phyloP scores from a whole-genome alignment of 2,797 vertebrate genomes.

The Cirrhinus molitorella region DNA sequence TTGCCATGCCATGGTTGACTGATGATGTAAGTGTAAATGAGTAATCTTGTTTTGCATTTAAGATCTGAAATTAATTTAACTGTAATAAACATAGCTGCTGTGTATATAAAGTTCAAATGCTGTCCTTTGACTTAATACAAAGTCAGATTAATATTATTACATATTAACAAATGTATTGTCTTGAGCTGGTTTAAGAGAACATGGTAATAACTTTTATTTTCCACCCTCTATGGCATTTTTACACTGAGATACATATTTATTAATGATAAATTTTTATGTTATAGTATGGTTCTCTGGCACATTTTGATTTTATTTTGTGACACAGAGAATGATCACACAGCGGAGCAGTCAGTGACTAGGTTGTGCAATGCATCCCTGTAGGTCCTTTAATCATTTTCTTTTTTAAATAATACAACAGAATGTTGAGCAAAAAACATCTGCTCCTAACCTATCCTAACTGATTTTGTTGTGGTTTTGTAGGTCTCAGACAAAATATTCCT shows the following conservation, averaged over 20 bases:
- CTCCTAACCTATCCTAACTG: too few relatives aligned
- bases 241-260: background rate
- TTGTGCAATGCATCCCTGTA: background rate
- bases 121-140: too few relatives aligned
- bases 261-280: too few relatives aligned
- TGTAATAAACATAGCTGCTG: too few relatives aligned
- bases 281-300: background rate
- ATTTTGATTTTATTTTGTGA: background rate
- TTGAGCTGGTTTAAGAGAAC: background rate
- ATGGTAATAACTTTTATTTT: background rate
- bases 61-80: too few relatives aligned
- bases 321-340: background rate
- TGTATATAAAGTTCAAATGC: too few relatives aligned
- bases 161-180: too few relatives aligned
- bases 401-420: too few relatives aligned
- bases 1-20: background rate
- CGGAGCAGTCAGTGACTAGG: background rate
- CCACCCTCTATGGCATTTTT: background rate
- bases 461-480: background rate
- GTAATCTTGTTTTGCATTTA: too few relatives aligned
- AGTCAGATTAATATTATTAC: too few relatives aligned
- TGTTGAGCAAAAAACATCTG: too few relatives aligned
- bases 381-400: too few relatives aligned
- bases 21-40: conserved; percentile 21
- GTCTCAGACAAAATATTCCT: background rate